Evolutionary conservation across 1,140 invertebrate species (phyloP), one percentile per base, ranked within the genome.

Genomic region (Battus philenor): DNA sequence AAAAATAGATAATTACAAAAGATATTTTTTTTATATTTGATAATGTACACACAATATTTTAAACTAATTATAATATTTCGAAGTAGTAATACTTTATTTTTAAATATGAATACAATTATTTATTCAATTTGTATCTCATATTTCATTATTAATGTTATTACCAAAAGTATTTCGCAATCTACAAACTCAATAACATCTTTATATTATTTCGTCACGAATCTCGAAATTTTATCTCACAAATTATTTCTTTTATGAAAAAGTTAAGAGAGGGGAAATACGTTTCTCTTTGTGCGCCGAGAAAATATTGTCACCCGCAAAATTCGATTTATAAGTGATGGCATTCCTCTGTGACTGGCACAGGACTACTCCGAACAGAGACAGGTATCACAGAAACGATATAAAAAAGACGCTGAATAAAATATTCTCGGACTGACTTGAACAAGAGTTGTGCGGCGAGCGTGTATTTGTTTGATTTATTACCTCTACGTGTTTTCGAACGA

Each of bases 381-480:
- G 29, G 32, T 44, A 49, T 52, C 27, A 31, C 41, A 24, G 38
- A 55, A 55, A 59, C 57, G 52, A 52, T 52, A 55, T 34, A 11
- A 11, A n/a, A 34, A 46, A 30, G 27, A 44, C 50, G 31, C 38
- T 54, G 50, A 61, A 61, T 61, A 61, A 57, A 54, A 59, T 59
- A 52, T 55, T 45, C 46, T 44, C 30, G 13, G 47, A 30, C 36
- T 27, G 18, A n/a, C 15, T 30, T 22, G 33, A 44, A 41, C 44
- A 31, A 20, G 45, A 54, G 47, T 49, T 41, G 22, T 26, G 13
- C 10, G 12, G 47, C 31, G 13, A 47, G 38, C 44, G 44, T 49
- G 43, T 26, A n/a, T 45, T 50, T 44, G 44, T 53, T 55, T 73
- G 69, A 76, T 73, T 73, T 68, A 76, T 67, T 55, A 51, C n/a